Evolutionary conservation across 2,888 invertebrate genomes (phyloP), one percentile per base, ranked within the genome.

Genomic region (Pimpla rufipes): DNA sequence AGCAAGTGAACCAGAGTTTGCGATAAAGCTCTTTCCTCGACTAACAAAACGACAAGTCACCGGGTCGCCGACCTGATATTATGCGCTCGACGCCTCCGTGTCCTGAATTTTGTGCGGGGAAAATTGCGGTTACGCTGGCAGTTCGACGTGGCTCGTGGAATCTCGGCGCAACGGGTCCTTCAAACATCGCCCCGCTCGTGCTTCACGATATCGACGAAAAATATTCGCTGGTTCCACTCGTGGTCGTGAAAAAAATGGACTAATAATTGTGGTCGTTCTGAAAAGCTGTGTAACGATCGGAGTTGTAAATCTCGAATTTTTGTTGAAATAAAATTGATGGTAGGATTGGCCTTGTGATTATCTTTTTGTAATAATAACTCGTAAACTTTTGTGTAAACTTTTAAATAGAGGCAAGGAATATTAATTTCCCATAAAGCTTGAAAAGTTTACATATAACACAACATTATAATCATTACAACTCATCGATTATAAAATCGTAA

Each of bases 11-110:
- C 59, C 59, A 59, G 57, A 59, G 73, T 59, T 59, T 11, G 45
- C 73, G 73, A 73, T 73, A 73, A 73, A 73, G 70, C 55, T 42
- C 73, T 47, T 59, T 59, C 57, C 42, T 21, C 45, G 7, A 18
- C 59, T 35, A 73, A 59, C 73, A 73, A 73, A 70, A 73, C 45
- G 73, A 18, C 59, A 59, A 57, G 73, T 59, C 73, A 73, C 59
- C 29, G 59, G 73, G 73, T 73, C 73, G 18, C 29, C 59, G 57
- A 73, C 59, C 73, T 16, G 59, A 73, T 73, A 73, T 73, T 73
- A 73, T 73, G 73, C 42, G 59, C 73, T 59, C 45, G 59, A 59
- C 73, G 73, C 73, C 73, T 59, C 29, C 73, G 35, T 59, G 73
- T 18, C 73, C 73, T 59, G 35, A 42, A 73, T 73, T 13, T 18